Evolutionary conservation across 2,888 invertebrate genomes (phyloP).

Genomic region (Ophion ventricosus): DNA sequence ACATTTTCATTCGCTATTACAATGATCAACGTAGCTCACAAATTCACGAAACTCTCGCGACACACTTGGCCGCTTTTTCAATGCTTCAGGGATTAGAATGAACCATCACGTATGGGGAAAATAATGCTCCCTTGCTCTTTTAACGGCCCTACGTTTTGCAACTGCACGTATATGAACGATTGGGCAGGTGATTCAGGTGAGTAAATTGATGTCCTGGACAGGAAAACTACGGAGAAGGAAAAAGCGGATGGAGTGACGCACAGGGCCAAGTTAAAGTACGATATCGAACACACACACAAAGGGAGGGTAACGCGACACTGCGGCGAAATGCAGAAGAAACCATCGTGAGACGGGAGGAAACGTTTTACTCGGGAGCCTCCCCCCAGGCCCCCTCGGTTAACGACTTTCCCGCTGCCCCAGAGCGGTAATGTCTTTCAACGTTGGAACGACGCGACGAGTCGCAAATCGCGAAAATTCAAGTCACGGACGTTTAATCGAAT

Average conservation of each 20-base stretch:
- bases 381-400: constrained; percentile 29
- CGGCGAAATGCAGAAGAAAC: constrained; percentile 65
- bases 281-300: constrained; percentile 1
- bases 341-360: constrained; percentile 1
- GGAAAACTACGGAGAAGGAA: constrained; percentile 24
- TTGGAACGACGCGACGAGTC: neutral
- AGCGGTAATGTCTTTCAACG: constrained; percentile 5
- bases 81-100: neutral
- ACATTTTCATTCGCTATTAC: no score
- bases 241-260: constrained; percentile 42
- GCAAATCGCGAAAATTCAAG: constrained; percentile 6
- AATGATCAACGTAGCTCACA: no score
- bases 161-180: constrained; percentile 2
- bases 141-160: neutral
- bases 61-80: no score
- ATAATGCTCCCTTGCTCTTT: neutral
- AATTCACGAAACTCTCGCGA: no score
- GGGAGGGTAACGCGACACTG: constrained; percentile 52
- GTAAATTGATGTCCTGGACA: constrained; percentile 34
- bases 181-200: constrained; percentile 40
- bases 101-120: neutral
- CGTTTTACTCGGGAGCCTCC: constrained; percentile 7
- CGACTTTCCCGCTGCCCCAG: constrained; percentile 13
- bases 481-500: constrained; percentile 2
- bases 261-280: constrained; percentile 8